Base-by-base conservation (phyloP, 2,888 invertebrate species). In the Apeira syringaria region DNA sequence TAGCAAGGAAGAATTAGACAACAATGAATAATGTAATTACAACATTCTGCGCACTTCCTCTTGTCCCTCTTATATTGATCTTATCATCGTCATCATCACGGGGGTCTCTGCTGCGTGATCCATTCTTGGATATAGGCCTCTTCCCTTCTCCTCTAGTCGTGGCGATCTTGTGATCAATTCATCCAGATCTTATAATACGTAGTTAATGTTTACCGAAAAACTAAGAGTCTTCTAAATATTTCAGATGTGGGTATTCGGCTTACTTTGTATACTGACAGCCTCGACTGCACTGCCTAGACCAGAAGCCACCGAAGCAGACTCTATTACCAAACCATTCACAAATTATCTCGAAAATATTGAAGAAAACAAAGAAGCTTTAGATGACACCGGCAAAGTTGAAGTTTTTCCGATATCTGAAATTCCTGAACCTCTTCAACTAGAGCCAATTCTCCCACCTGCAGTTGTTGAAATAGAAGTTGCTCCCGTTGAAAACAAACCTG, bases 231-330 rank as follows among this genome's bases (percentile, higher is more conserved):
- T 15, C 15, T 15, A 4, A 15, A 15, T 44, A 31, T 70, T 66
- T 17, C 59, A 78, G 80, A 78, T 79, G 78, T 49, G 61, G 42
- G 17, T 56, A 0, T 7, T 73, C 20, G 61, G 56, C 6, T 32
- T 71, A 7, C 20, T 80, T 4, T 75, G 67, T 50, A 49, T 81
- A 25, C 40, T 68, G 5, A 61, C 64, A 2, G 47, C 58, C 26
- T 58, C 58, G 3, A 38, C 53, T 30, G 75, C 76, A 6, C 41
- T 70, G 15, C 78, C 78, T 2, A 40, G 62, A 6, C 44, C 61
- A 2, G 56, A 57, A 5, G 28, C 36, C 2, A 35, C 58, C 11
- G 48, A 54, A 7, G 36, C 5, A 3, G 5, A 2, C 1, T 37
- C 41, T 1, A 29, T 40, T 2, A 31, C 32, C n/a, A 48, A 9